Base-by-base conservation (phyloP, 2,888 invertebrate genomes). In the Cerastis leucographa region DNA sequence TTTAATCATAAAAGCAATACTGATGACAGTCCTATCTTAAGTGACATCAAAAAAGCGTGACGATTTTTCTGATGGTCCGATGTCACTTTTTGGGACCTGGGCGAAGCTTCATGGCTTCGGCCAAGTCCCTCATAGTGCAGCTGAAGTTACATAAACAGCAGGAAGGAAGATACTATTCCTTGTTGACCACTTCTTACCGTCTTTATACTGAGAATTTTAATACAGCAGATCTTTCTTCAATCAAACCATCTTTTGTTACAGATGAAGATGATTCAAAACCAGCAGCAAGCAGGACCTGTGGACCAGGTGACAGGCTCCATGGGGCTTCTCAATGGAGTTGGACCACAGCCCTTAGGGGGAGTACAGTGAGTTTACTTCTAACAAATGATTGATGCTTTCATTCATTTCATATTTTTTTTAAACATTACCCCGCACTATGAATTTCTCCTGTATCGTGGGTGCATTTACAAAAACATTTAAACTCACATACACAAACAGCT, bases 221-320 rank as follows among this genome's bases (percentile, higher is more conserved):
- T 11, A 4, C n/a, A 54, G 1, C 12, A 42, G n/a, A 35, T 14
- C n/a, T 11, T 17, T 44, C 22, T 64, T 17, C 42, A 25, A 69
- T 40, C 8, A 35, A 14, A 44, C 42, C n/a, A 19, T 82, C 11
- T 72, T 68, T 0, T 62, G 11, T 59, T 86, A 5, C 86, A 96
- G 96, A 96, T 96, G 88, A 96, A 97, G 85, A 95, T 97, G 93
- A 95, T 96, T 51, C 97, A 97, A 78, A 96, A 94, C 79, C 96
- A 96, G 80, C 95, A 96, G 86, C 95, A 95, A 79, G 92, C 92
- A 0, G 95, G 93, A 0, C 93, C 96, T 0, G 95, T 93, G 35
- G 96, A 96, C 56, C 96, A 95, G 84, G 93, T 94, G 72, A 93
- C 92, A 64, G 90, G 35, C 54, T 75, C 73, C 2, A 75, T 93